phyloP scores from a whole-genome alignment of 2,888 invertebrate genomes.

The Drosophila paramelanica region DNA sequence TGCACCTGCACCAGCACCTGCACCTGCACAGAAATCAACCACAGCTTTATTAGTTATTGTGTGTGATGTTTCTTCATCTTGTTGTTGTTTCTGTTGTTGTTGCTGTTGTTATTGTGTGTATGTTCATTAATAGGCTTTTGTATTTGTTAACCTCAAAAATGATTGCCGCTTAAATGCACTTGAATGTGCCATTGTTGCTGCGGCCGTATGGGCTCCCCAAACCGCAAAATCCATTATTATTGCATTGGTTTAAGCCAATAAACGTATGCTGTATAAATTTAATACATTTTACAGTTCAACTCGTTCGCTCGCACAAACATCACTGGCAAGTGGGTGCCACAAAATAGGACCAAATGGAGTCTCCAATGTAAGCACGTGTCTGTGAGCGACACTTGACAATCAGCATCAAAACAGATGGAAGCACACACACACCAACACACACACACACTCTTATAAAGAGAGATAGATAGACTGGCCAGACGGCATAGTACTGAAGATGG shows the following conservation, averaged over 20 bases:
- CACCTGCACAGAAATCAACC: slow-evolving; percentile 45
- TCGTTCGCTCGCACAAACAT: slow-evolving; percentile 35
- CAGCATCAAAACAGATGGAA: slow-evolving; percentile 71
- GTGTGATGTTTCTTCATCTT: slow-evolving; percentile 1
- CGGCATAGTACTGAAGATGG: slow-evolving; percentile 40
- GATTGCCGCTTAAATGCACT: slow-evolving; percentile 81
- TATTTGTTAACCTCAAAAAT: slow-evolving; percentile 80
- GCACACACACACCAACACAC: slow-evolving; percentile 20
- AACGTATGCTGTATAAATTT: slow-evolving; percentile 57
- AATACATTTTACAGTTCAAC: slow-evolving; percentile 68
- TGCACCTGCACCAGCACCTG: not conserved
- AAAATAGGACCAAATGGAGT: slow-evolving; percentile 32
- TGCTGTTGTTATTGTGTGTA: slow-evolving; percentile 18
- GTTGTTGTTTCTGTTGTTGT: not conserved
- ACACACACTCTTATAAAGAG: not conserved
- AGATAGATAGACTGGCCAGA: slow-evolving; percentile 7
- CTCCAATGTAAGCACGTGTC: slow-evolving; percentile 77
- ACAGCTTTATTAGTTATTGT: slow-evolving; percentile 53
- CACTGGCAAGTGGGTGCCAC: slow-evolving; percentile 33
- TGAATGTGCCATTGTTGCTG: slow-evolving; percentile 67
- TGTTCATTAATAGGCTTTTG: slow-evolving; percentile 79
- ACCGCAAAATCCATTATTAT: slow-evolving; percentile 78
- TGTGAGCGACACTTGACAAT: slow-evolving; percentile 76
- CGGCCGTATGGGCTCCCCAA: slow-evolving; percentile 32
- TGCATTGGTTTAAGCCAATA: slow-evolving; percentile 59